Evolutionary conservation across 1,140 invertebrate genomes (phyloP), one percentile per base, ranked within the genome.

Genomic region (Bombyx mandarina): DNA sequence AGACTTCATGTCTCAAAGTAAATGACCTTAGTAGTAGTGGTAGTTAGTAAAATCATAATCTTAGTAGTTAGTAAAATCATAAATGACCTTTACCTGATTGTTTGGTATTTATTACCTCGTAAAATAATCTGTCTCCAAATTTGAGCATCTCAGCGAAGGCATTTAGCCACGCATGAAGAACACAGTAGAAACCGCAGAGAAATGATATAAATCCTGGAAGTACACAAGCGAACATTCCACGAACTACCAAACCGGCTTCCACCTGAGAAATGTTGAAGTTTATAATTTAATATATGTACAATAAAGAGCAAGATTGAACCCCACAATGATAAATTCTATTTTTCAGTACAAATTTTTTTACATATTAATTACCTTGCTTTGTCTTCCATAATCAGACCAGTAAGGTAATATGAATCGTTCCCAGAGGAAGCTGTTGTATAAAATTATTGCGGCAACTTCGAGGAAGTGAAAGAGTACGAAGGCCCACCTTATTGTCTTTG

Each of bases 121-220:
- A 96, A 83, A 96, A 97, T 67, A 93, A 89, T 58, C 95, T 88
- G 80, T 98, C 97, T 6, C 92, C 95, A 84, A 98, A 98, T 52
- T 89, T 89, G 8, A 97, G 69, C 79, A 98, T 90, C 84, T 98
- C 97, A 3, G 95, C 94, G 72, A 93, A 95, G 7, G 94, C 93
- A 86, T 98, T 98, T 69, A 95, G 89, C 94, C 95, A 98, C 0
- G 93, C 92, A 78, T 98, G 97, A 2, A 98, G 80, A 1, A 98
- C 85, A 52, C 93, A 91, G 85, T 96, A 98, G 80, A 98, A 98
- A 7, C 90, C 93, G 55, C 93, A 91, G 4, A 97, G 75, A 43
- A 94, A 91, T 1, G 92, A 90, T 4, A 97, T 82, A 0, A 93
- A 90, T 3, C 92, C 93, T 0, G 95, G 94, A 47, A 97, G 72